Evolutionary conservation across 2,113 vertebrate species (phyloP).

Genomic region (Machaerirhynchus nigripectus): DNA sequence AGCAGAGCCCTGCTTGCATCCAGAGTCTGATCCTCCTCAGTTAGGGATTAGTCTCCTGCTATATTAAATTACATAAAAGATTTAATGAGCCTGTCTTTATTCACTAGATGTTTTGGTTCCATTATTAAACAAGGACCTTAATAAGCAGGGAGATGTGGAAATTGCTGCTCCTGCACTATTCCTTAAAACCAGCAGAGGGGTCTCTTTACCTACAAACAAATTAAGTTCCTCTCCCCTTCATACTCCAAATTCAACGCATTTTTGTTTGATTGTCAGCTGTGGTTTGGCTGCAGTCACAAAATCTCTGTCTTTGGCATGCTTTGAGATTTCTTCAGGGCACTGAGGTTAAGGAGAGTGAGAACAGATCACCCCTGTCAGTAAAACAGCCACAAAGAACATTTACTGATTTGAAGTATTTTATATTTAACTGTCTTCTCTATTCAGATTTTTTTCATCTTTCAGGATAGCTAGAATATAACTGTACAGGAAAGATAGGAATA

Average conservation of each 20-base stretch:
- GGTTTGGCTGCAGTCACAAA: constrained; percentile 13
- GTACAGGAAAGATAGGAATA: neutral
- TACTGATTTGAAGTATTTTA: constrained; percentile 55
- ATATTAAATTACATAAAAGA: constrained; percentile 4
- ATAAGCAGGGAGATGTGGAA: neutral
- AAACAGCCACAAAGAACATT: constrained; percentile 38
- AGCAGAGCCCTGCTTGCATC: neutral
- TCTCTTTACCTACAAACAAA: neutral
- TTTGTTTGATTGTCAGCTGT: constrained; percentile 35
- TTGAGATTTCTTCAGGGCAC: constrained; percentile 16
- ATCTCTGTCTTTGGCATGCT: constrained; percentile 14
- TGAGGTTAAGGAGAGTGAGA: constrained; percentile 48
- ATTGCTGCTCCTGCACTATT: neutral
- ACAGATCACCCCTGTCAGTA: constrained; percentile 46
- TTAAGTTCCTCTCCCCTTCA: neutral
- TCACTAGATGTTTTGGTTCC: neutral
- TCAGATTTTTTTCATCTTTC: neutral
- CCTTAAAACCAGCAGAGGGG: constrained; percentile 47
- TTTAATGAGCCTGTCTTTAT: constrained; percentile 9
- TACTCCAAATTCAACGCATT: neutral
- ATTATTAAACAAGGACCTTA: neutral
- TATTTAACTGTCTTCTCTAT: constrained; percentile 34
- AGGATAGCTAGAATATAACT: neutral
- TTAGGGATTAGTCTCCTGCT: neutral
- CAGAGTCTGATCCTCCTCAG: neutral